Conservation (phyloP, 2,113 vertebrate genomes). For the Haplochromis burtoni region DNA sequence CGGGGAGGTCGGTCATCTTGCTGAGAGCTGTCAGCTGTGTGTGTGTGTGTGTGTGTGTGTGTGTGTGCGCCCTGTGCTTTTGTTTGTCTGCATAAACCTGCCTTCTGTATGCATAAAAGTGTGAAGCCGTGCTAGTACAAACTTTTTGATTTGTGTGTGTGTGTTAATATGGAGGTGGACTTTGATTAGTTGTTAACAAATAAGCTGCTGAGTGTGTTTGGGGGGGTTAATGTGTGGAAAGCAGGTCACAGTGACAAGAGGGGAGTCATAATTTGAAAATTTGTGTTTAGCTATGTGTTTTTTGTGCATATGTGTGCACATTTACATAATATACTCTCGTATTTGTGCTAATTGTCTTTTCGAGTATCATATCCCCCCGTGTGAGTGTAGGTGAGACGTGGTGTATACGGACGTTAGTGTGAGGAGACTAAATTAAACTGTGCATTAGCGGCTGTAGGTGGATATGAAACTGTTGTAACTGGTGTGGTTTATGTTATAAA, state of each 20-base stretch:
- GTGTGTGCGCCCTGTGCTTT: not conserved
- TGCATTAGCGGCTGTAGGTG: conserved; percentile 44
- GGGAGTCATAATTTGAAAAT: not conserved
- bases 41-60: not conserved
- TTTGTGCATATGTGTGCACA: not conserved
- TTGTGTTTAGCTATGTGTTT: conserved; percentile 20
- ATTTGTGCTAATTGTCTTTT: conserved; percentile 5
- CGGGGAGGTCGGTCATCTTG: not conserved
- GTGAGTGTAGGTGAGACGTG: conserved; percentile 8
- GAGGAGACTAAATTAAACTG: conserved; percentile 46
- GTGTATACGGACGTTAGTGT: not conserved
- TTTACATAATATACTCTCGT: not conserved
- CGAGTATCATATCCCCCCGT: not conserved
- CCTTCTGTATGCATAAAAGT: not conserved
- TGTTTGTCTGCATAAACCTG: not conserved
- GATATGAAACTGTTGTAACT: conserved; percentile 26
- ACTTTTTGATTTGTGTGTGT: not conserved
- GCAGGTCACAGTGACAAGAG: not conserved
- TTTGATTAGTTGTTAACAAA: conserved; percentile 31
- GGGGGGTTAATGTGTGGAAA: conserved; percentile 29
- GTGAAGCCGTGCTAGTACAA: not conserved
- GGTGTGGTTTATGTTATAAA: conserved; percentile 46
- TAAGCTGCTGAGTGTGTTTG: not conserved
- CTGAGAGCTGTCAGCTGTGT: not conserved
- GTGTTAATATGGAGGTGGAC: not conserved